Evolutionary conservation across 2,888 invertebrate genomes (phyloP).

Genomic region (Campoplex nolae): DNA sequence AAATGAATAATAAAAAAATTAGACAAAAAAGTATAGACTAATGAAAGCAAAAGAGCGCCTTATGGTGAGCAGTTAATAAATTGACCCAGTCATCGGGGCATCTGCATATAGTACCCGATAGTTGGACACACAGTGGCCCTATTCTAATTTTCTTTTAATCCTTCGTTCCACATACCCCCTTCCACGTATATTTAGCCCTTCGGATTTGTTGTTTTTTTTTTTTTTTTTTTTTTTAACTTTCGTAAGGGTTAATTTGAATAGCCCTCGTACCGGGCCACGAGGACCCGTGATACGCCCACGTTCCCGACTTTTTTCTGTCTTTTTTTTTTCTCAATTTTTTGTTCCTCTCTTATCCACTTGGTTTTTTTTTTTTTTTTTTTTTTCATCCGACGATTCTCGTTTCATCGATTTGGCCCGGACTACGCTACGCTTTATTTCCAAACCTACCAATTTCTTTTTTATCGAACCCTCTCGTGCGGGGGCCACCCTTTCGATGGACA

Average conservation of each 20-base stretch:
- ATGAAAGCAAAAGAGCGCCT: conserved; percentile 67
- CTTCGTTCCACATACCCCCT: conserved; percentile 71
- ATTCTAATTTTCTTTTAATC: conserved; percentile 81
- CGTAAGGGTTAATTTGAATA: conserved; percentile 84
- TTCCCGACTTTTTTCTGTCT: conserved; percentile 60
- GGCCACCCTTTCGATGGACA: conserved; percentile 25
- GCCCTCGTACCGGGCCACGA: conserved; percentile 72
- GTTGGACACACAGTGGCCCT: conserved; percentile 71
- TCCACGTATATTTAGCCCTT: conserved; percentile 42
- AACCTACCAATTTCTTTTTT: conserved; percentile 55
- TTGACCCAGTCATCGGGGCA: conserved; percentile 81
- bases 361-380: conserved; percentile 31
- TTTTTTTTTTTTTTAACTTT: conserved; percentile 73
- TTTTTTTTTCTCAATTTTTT: conserved; percentile 47
- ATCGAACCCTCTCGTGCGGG: conserved; percentile 39
- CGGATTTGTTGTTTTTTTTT: conserved; percentile 46
- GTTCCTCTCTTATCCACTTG: conserved; percentile 21
- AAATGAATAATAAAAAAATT: conserved; percentile 37
- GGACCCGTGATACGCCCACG: conserved; percentile 79
- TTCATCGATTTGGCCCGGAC: conserved; percentile 53
- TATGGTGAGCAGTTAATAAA: conserved; percentile 76
- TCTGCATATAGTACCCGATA: conserved; percentile 77
- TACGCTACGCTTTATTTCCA: conserved; percentile 52
- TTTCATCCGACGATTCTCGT: conserved; percentile 36
- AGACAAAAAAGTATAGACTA: conserved; percentile 36